Evolutionary conservation across 2,888 invertebrate genomes (phyloP), one percentile per base, ranked within the genome.

Genomic region (Cataglyphis rosenhaueri): DNA sequence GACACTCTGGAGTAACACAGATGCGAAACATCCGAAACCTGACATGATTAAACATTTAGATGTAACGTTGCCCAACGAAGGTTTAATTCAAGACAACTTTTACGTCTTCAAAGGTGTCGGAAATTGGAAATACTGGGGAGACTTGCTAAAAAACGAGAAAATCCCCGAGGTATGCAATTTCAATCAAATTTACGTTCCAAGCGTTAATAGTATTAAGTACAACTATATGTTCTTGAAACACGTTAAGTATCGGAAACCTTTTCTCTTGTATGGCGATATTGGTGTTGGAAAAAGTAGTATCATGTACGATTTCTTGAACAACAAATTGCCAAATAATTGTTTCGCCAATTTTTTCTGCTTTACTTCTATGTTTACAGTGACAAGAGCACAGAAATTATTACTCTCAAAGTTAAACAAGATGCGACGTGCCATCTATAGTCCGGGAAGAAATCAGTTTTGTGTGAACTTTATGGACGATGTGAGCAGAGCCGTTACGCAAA

Each of bases 401-500:
- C 89, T 96, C 15, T 95, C 95, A 3, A 95, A 95, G 91, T 92
- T 96, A 82, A 94, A 95, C 68, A 96, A 95, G 92, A 93, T 93
- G 32, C 95, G 95, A 81, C 95, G 95, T 85, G 96, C 96, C 5
- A 93, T 95, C n/a, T 97, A 95, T 91, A 96, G 96, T 0, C 96
- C 96, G 1, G 95, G 95, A 6, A 93, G 94, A 84, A 95, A 95
- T 5, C 95, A 96, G 90, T 95, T 95, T 71, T 96, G 96, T 75
- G 93, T 97, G 10, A 95, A 96, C 83, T 96, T 97, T 90, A 95
- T 97, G 32, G 97, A 97, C 91, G 97, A 97, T 92, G 92, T 97
- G 87, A 96, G 96, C 92, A 94, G 95, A 94, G n/a, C 93, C 92
- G 55, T 94, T 93, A 85, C 96, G 95, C 88, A 92, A 93, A 90